Conservation (phyloP, 2,888 invertebrate species). For the Drosophila mercatorum region DNA sequence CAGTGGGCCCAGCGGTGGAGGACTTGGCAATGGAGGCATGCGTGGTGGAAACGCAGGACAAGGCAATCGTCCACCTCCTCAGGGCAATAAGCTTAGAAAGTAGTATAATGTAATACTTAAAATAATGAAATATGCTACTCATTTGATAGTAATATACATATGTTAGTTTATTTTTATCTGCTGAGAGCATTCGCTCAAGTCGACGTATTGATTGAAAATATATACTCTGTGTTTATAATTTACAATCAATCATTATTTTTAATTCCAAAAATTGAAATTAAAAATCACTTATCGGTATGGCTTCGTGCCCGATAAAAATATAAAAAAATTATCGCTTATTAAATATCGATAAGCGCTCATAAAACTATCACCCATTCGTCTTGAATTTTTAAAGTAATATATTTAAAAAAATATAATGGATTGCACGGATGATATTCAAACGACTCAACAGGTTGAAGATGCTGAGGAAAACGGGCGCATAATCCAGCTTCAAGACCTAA, state of each 20-base stretch:
- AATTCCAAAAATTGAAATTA: not conserved
- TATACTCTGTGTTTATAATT: not conserved
- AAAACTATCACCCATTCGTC: slow-evolving; percentile 4
- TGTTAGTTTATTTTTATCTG: not conserved
- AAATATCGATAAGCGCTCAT: slow-evolving; percentile 9
- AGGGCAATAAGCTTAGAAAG: slow-evolving; percentile 81
- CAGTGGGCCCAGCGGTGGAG: slow-evolving; percentile 86
- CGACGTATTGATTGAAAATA: not conserved
- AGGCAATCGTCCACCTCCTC: slow-evolving; percentile 84
- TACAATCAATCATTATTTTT: not conserved
- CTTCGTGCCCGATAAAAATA: not conserved
- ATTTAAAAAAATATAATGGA: slow-evolving; percentile 14
- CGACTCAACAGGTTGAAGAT: slow-evolving; percentile 1
- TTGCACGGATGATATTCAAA: slow-evolving; percentile 11
- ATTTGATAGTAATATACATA: slow-evolving; percentile 13
- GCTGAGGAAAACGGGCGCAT: slow-evolving; percentile 35
- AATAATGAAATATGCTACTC: slow-evolving; percentile 27
- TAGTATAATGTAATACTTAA: slow-evolving; percentile 39
- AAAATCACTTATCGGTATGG: not conserved
- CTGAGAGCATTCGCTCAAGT: not conserved
- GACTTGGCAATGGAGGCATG: slow-evolving; percentile 84
- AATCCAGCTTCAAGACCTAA: slow-evolving; percentile 36
- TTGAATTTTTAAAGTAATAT: not conserved
- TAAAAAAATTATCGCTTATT: not conserved
- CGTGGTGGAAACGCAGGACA: slow-evolving; percentile 75